Evolutionary conservation across 2,888 invertebrate genomes (phyloP), one percentile per base, ranked within the genome.

Genomic region (Axea sp.): DNA sequence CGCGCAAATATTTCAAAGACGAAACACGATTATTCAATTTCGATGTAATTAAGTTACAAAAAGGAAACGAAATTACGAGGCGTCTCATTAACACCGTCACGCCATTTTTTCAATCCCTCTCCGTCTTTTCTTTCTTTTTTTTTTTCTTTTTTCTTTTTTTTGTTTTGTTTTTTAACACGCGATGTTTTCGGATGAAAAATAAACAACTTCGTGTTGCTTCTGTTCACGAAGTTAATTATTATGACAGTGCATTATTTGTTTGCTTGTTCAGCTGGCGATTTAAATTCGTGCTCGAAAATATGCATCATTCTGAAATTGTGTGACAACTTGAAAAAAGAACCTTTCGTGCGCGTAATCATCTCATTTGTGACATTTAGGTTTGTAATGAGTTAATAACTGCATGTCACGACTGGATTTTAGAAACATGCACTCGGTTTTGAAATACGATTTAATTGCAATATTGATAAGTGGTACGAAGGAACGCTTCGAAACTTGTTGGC

Each of bases 181-280:
- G 12, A 35, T 14, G 4, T 19, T 41, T 39, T 12, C 15, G n/a
- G 8, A 55, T 31, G 30, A 8, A 30, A 31, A 14, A 57, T 4
- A 57, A 33, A 57, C 31, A n/a, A n/a, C n/a, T n/a, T n/a, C 15
- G 8, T 6, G 1, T 9, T n/a, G 9, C 43, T 12, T 33, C 15
- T 43, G 24, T 31, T 14, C 43, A 14, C 15, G 24, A 43, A 33
- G 57, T 43, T 57, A 57, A 57, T 57, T 43, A 57, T 43, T 9
- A 43, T 33, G 43, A 43, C 26, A 11, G 43, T 11, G 14, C 31
- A 17, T 43, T 57, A 57, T 57, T 57, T 57, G 43, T 57, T 57
- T 39, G 39, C 39, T 55, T 39, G 37, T 55, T 19, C 30, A 17
- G 6, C 39, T 12, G 28, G 30, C 28, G 30, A 55, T 55, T 55